A percentile compares a stretch with the other conserved stretches of the same genome.
Conservation (phyloP, 2,797 vertebrate genomes). For the Linurgus olivaceus region DNA sequence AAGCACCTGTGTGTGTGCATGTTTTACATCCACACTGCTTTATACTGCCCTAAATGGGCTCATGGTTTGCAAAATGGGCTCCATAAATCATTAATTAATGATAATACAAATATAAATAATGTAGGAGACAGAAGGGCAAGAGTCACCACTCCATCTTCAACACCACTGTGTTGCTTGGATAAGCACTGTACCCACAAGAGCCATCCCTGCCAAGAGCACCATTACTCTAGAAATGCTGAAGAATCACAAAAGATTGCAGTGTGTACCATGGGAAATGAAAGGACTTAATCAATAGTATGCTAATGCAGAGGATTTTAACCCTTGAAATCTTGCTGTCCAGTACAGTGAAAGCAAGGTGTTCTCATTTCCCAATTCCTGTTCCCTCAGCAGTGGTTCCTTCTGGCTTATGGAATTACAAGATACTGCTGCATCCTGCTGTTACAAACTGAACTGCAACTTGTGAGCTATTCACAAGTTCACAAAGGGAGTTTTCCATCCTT, state of each 20-base stretch:
- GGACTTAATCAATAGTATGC: not conserved
- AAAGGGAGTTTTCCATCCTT: conserved; percentile 60
- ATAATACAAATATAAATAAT: conserved; percentile 66
- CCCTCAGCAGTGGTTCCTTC: not conserved
- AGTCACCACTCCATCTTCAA: conserved; percentile 36
- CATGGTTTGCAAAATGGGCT: conserved; percentile 65
- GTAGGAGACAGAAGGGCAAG: conserved; percentile 35
- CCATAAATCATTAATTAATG: conserved; percentile 79
- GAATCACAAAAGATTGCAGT: conserved; percentile 26
- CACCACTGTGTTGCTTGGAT: conserved; percentile 24
- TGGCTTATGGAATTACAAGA: not conserved
- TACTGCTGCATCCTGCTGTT: conserved; percentile 44
- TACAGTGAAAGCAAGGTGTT: not conserved
- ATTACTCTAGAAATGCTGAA: conserved; percentile 55
- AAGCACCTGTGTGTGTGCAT: not conserved
- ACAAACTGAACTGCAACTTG: not conserved
- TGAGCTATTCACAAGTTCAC: not conserved
- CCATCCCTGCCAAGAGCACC: conserved; percentile 36
- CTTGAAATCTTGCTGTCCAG: not conserved
- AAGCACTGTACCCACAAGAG: conserved; percentile 24
- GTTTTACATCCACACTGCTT: not conserved
- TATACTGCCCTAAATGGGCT: conserved; percentile 2
- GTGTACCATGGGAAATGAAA: not conserved
- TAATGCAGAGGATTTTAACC: not conserved
- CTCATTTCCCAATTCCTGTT: not conserved